Conservation (phyloP, 2,888 invertebrate genomes). For the Ecliptopera silaceata region DNA sequence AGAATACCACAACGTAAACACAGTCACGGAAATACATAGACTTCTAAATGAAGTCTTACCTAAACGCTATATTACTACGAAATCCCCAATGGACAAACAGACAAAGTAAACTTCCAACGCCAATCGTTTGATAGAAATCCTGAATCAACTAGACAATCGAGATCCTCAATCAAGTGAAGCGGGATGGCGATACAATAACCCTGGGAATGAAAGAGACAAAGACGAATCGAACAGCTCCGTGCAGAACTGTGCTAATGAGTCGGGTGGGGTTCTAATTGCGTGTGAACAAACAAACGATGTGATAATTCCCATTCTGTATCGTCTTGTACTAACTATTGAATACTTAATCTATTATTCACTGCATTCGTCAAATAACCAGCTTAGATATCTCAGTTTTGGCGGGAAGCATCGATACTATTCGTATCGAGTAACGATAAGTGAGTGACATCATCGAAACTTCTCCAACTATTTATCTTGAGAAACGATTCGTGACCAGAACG, state of each 20-base stretch:
- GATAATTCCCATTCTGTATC: constrained; percentile 68
- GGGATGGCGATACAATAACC: constrained; percentile 41
- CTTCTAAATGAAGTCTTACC: constrained; percentile 25
- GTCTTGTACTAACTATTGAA: constrained; percentile 17
- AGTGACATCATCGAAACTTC: constrained; percentile 59
- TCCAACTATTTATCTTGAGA: constrained; percentile 69
- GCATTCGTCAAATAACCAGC: constrained; percentile 4
- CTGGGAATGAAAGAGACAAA: constrained; percentile 51
- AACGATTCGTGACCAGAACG: constrained; percentile 68
- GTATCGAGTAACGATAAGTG: constrained; percentile 1
- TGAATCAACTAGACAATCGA: constrained; percentile 66
- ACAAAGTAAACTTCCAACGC: constrained; percentile 62
- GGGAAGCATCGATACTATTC: background rate
- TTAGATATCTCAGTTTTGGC: constrained; percentile 4
- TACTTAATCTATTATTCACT: constrained; percentile 11
- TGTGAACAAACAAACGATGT: constrained; percentile 74
- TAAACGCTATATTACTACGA: constrained; percentile 40
- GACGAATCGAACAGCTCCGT: constrained; percentile 44
- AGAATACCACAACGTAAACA: constrained; percentile 23
- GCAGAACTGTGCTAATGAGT: constrained; percentile 70
- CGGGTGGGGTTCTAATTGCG: constrained; percentile 77
- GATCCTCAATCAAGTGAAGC: constrained; percentile 66
- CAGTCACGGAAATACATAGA: constrained; percentile 10
- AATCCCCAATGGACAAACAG: constrained; percentile 51
- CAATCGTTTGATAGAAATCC: constrained; percentile 68